Percentiles rank a stretch among this genome's conserved stretches.
Conservation (phyloP, 2,888 invertebrate genomes). For the Polydesmus complanatus region DNA sequence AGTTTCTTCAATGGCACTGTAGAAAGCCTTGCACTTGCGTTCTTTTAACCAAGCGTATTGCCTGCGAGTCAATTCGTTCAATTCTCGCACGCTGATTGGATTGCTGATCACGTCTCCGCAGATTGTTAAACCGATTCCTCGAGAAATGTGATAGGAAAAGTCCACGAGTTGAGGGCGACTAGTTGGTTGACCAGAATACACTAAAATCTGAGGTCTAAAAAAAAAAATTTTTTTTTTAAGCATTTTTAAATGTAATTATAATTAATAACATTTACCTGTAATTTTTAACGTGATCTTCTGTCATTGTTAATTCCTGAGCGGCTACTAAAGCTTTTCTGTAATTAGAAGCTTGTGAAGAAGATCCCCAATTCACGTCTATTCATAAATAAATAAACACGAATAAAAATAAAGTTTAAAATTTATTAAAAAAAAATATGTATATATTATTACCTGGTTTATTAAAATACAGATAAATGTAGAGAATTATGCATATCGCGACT, state of each 20-base stretch:
- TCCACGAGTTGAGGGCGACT: slow-evolving; percentile 38
- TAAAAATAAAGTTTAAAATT: not conserved
- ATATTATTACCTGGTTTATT: slow-evolving; percentile 32
- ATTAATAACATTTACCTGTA: slow-evolving; percentile 35
- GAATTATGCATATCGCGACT: slow-evolving; percentile 30
- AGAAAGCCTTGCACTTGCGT: slow-evolving; percentile 22
- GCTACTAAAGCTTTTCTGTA: slow-evolving; percentile 32
- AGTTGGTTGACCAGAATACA: slow-evolving; percentile 38
- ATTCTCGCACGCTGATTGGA: not conserved
- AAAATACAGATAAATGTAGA: slow-evolving; percentile 34
- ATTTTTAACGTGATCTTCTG: slow-evolving; percentile 36
- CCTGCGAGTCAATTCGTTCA: slow-evolving; percentile 18
- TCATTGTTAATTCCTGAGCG: slow-evolving; percentile 30
- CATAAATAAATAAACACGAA: not conserved
- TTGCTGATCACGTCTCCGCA: slow-evolving; percentile 38
- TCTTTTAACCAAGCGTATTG: slow-evolving; percentile 19
- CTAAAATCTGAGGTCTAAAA: slow-evolving; percentile 36
- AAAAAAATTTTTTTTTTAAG: not conserved
- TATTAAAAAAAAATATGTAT: not conserved
- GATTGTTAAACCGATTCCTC: slow-evolving; percentile 36
- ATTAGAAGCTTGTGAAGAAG: slow-evolving; percentile 35
- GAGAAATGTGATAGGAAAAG: slow-evolving; percentile 37
- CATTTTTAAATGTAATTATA: slow-evolving; percentile 26
- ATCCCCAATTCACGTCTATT: slow-evolving; percentile 37
- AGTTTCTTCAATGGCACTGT: slow-evolving; percentile 21